Evolutionary conservation across 2,797 vertebrate genomes (phyloP).

Genomic region (Typhlichthys subterraneus): DNA sequence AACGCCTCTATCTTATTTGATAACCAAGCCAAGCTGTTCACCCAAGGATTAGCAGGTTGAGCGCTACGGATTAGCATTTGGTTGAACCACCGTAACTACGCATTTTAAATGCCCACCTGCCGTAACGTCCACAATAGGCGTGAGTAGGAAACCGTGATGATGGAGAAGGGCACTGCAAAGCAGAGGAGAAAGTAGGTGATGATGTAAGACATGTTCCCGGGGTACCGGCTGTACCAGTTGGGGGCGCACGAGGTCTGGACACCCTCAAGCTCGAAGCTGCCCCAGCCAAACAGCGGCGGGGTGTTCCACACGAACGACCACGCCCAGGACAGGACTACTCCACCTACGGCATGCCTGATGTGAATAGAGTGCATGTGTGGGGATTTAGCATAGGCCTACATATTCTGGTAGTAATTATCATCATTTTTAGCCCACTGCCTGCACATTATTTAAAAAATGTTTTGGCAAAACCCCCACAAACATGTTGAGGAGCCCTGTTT

Average conservation of each 20-base stretch:
- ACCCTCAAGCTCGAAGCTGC: constrained; percentile 75
- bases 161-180: constrained; percentile 75
- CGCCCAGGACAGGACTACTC: constrained; percentile 75
- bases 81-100: background rate
- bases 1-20: too few relatives aligned
- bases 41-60: too few relatives aligned
- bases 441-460: too few relatives aligned
- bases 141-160: constrained; percentile 72
- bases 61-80: background rate
- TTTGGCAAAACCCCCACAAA: too few relatives aligned
- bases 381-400: background rate
- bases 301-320: constrained; percentile 84
- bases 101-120: constrained; percentile 57
- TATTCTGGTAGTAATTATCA: background rate
- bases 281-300: constrained; percentile 80
- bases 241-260: constrained; percentile 77
- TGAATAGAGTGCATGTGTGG: constrained; percentile 1
- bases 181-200: constrained; percentile 76
- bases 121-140: constrained; percentile 74
- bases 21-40: too few relatives aligned
- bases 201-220: constrained; percentile 77
- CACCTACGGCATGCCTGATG: constrained; percentile 71
- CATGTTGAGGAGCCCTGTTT: too few relatives aligned
- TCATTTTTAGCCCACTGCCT: background rate
- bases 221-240: constrained; percentile 74